These are phyloP conservation scores for Halictus quadricinctus DNA, from an alignment of 2,888 invertebrate genomes.

Conservation along the genomic window DNA sequence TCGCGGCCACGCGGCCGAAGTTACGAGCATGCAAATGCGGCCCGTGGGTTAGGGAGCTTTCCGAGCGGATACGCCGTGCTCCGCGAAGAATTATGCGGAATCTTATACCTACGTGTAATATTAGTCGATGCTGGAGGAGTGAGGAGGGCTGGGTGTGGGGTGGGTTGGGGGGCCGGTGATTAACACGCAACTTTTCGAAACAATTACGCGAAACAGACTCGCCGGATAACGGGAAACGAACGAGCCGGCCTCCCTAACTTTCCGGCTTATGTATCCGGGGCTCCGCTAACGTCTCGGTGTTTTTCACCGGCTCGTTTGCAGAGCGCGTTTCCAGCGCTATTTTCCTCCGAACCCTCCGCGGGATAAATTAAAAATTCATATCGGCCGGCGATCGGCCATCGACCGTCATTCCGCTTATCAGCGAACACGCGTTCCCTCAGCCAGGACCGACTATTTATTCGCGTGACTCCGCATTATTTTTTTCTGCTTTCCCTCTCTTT, in stretches of 20 bases:
- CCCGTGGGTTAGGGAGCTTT: conserved; percentile 21
- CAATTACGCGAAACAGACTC: conserved; percentile 49
- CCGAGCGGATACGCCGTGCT: conserved; percentile 42
- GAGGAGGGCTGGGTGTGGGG: neutral
- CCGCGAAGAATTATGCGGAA: conserved; percentile 58
- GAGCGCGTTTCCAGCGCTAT: neutral
- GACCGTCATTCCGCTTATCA: conserved; percentile 48
- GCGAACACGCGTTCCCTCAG: conserved; percentile 39
- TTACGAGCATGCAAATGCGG: conserved; percentile 65
- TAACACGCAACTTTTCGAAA: conserved; percentile 59
- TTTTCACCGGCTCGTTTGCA: conserved; percentile 38
- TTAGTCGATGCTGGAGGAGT: conserved; percentile 20
- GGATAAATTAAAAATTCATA: conserved; percentile 50
- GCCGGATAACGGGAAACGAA: conserved; percentile 51
- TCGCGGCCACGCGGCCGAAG: conserved; percentile 43
- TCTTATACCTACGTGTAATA: conserved; percentile 44
- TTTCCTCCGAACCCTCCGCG: neutral
- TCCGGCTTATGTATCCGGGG: neutral
- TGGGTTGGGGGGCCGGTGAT: conserved; percentile 27
- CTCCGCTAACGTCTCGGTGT: neutral
- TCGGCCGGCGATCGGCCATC: conserved; percentile 41
- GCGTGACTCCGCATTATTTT: conserved; percentile 49
- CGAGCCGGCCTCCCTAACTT: conserved; percentile 25
- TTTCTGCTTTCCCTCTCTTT: neutral
- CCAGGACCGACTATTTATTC: conserved; percentile 33